phyloP scores from a whole-genome alignment of 1,140 invertebrate species.

The Leptopilina boulardi region DNA sequence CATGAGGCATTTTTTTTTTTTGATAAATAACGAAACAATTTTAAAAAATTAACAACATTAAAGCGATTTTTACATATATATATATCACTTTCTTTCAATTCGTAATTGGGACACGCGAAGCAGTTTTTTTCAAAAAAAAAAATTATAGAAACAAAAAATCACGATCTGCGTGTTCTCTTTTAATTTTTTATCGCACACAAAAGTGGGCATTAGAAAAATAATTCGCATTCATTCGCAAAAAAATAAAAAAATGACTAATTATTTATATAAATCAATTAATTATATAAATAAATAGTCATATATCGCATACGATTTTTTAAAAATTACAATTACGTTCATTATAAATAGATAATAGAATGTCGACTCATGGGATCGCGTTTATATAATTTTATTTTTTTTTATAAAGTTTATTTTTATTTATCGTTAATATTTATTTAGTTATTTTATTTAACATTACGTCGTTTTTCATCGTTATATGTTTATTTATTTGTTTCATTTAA shows the following conservation, averaged over 20 bases:
- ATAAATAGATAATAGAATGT: slow-evolving; percentile 21
- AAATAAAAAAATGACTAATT: too few species aligned
- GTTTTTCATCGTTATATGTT: slow-evolving; percentile 10
- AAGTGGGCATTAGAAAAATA: slow-evolving; percentile 28
- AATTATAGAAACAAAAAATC: neutral
- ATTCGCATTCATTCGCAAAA: neutral
- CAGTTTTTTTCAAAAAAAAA: neutral
- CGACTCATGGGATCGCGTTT: slow-evolving; percentile 24
- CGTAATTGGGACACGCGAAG: neutral
- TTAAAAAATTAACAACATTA: too few species aligned
- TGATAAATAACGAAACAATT: too few species aligned
- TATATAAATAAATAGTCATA: too few species aligned
- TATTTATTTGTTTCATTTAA: neutral
- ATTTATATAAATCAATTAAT: neutral
- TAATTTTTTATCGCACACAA: neutral
- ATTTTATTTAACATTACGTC: slow-evolving; percentile 23
- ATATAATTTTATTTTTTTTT: slow-evolving; percentile 22
- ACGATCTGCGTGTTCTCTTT: neutral
- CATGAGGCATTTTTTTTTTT: neutral
- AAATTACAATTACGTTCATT: slow-evolving; percentile 16
- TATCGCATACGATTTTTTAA: neutral
- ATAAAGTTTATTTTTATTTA: slow-evolving; percentile 13
- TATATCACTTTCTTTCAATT: too few species aligned
- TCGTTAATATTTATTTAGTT: slow-evolving; percentile 28
- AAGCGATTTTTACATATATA: too few species aligned